Evolutionary conservation across 2,888 invertebrate species (phyloP).

Genomic region (Entomobrya multifasciata): DNA sequence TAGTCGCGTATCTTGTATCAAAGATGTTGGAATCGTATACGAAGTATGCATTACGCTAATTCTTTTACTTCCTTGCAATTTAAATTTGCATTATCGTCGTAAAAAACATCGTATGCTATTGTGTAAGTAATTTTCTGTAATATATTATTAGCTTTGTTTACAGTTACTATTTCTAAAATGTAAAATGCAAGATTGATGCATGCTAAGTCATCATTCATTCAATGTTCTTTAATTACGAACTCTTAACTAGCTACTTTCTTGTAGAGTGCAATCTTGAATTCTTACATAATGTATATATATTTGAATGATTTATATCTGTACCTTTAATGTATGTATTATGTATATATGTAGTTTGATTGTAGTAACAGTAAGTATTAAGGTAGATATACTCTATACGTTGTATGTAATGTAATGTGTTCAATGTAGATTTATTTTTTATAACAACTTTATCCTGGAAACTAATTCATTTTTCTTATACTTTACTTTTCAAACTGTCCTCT

Average conservation of each 20-base stretch:
- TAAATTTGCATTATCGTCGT: neutral
- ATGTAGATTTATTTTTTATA: conserved; percentile 35
- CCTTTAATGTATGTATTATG: conserved; percentile 12
- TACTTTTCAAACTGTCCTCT: conserved; percentile 20
- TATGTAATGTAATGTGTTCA: too few relatives aligned
- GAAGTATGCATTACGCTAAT: too few relatives aligned
- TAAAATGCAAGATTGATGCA: conserved; percentile 11
- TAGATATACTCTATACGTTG: too few relatives aligned
- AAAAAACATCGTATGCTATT: too few relatives aligned
- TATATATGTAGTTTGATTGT: too few relatives aligned
- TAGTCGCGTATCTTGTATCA: conserved; percentile 7
- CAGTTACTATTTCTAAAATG: neutral
- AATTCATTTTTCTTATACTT: conserved; percentile 64
- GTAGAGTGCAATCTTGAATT: conserved; percentile 4
- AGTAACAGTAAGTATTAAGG: too few relatives aligned
- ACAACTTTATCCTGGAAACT: conserved; percentile 30
- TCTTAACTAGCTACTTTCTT: neutral
- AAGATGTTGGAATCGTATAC: too few relatives aligned
- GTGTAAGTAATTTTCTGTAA: neutral
- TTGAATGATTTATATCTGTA: neutral
- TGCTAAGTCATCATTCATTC: conserved; percentile 6
- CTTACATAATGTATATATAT: neutral
- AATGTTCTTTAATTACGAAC: neutral
- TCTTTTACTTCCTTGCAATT: too few relatives aligned
- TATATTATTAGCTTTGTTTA: neutral